Base-by-base conservation (phyloP, 2,113 vertebrate genomes). In the Colinus virginianus region DNA sequence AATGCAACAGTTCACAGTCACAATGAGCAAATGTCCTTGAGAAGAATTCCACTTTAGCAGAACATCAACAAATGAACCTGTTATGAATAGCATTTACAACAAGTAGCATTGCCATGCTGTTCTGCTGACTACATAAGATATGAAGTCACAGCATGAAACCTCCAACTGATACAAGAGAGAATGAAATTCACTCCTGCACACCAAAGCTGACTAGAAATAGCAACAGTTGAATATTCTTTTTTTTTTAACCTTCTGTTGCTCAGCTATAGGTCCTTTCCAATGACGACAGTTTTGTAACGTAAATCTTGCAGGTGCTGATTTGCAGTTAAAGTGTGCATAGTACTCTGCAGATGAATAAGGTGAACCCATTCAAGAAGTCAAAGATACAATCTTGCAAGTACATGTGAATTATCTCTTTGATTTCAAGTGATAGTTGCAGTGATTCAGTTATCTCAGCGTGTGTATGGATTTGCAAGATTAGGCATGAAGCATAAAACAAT, bases 51-150 rank as follows among this genome's bases (percentile, higher is more conserved):
- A 56, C 62, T 90, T 92, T 69, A 88, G 71, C 14, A 22, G 48
- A 90, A 91, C 34, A 89, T 72, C 75, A 95, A 87, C 88, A 92
- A 85, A 93, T 90, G 82, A 89, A 32, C 70, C 84, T 90, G 87
- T 42, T 92, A 82, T 85, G 67, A 92, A 85, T 92, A 90, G 84
- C 90, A 95, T 84, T 93, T 82, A 87, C 45, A 78, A 82, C 61
- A 90, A 84, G 56, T 51, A 68, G 76, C 87, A 63, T 19, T 90
- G 80, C 36, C 81, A 28, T 90, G 86, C 88, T 94, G 38, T 91
- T 94, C 83, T 82, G 66, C 8, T 84, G 92, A 82, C 26, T 72
- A 6, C 36, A 1, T 38, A 58, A 92, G 74, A 55, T 40, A 51
- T 2, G 2, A 88, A 94, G 58, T 76, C 80, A 66, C 67, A 72